Evolutionary conservation across 1,140 invertebrate genomes (phyloP), one percentile per base, ranked within the genome.

Genomic region (Asbolus verrucosus): DNA sequence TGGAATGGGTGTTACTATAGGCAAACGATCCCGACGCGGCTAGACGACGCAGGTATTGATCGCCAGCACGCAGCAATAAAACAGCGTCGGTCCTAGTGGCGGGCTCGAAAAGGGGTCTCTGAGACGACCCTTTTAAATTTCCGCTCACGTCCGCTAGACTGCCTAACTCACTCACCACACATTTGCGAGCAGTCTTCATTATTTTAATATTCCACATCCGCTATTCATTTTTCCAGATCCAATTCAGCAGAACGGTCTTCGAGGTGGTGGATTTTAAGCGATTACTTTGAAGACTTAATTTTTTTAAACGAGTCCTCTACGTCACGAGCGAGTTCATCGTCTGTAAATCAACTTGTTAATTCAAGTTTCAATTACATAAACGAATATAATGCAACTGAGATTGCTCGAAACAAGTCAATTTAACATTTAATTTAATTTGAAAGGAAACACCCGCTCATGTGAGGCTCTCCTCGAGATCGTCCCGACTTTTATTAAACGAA

Each of bases 41-140:
- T 11, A 54, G 46, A 54, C 46, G 36, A 62, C 59, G 59, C 59
- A 62, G 36, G 59, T 62, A 62, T 62, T 62, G 59, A 62, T 62
- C 59, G 67, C 19, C 39, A 15, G 63, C 59, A 60, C 50, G 67
- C 54, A 69, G 39, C 41, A 69, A 61, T 46, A 65, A 43, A 41
- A 27, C 38, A 63, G 30, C 67, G 60, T 46, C 60, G 67, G 36
- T 54, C 46, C 46, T 46, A 4, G 30, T 19, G 66, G 66, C 43
- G 66, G 50, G 46, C 61, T 18, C 33, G 31, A 30, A 54, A 31
- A 14, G 62, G 39, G 50, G 50, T 54, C 27, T 18, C 15, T 46
- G 41, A 18, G 43, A 50, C 43, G 43, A 50, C 19, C 9, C 46
- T 54, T 54, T 36, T 54, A 27, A 54, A 54, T 54, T 54, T 54